Evolutionary conservation across 2,888 invertebrate species (phyloP), one percentile per base, ranked within the genome.

Genomic region (Endomychus coccineus): DNA sequence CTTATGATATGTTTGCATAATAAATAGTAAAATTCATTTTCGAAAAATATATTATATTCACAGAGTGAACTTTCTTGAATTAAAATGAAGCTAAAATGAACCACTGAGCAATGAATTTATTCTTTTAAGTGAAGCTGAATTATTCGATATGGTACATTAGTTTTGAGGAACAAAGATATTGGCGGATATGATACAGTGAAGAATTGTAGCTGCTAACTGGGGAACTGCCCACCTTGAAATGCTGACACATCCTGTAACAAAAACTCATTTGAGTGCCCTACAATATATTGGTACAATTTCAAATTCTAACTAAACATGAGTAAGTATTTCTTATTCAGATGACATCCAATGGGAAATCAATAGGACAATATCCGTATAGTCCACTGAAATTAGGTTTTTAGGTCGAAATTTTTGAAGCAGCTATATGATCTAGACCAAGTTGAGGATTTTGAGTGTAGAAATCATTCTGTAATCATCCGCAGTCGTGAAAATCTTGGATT

Each of bases 191-290:
- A 61, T 51, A 51, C 61, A 56, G 50, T 66, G 63, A 45, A 64
- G 56, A 44, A 63, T 59, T 53, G 62, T 59, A 50, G 63, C 57
- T 46, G 59, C 58, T 46, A 64, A 54, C 50, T 64, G 64, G 35
- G 59, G 59, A 40, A 58, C 52, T 44, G 59, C 54, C 63, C 63
- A 63, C 50, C 57, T 58, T 47, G 56, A 55, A 50, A 61, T 59
- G 55, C 62, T 61, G 50, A 59, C 56, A 51, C 61, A 63, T 51
- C 62, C 65, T 66, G 62, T 42, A 65, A 65, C 58, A 61, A 56
- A 55, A 28, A 23, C 22, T 19, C 7, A 6, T 7, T 19, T 7
- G 19, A 7, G 19, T 19, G 19, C n/a, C n/a, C n/a, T n/a, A n/a
- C n/a, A n/a, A n/a, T n/a, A n/a, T n/a, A n/a, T n/a, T n/a, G n/a